Evolutionary conservation across 2,797 vertebrate species (phyloP).

Genomic region (Rhynchonycteris naso): DNA sequence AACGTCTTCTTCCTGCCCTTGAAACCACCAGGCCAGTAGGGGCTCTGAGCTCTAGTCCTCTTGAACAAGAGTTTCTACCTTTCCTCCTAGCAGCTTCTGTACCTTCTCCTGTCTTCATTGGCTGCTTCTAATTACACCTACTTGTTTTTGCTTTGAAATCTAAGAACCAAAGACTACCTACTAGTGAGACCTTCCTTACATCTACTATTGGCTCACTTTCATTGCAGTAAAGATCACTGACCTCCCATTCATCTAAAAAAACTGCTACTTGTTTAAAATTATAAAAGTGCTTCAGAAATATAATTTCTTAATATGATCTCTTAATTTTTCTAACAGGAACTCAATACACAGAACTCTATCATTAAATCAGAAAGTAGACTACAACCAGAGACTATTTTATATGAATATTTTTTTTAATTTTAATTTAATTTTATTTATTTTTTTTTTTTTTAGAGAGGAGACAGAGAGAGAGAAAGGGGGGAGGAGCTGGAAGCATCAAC

Average conservation of each 20-base stretch:
- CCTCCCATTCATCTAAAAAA: not conserved
- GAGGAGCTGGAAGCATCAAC: too few relatives aligned
- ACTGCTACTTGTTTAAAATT: not conserved
- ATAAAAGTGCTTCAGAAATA: not conserved
- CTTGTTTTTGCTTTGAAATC: not conserved
- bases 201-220: not conserved
- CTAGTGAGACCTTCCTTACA: not conserved
- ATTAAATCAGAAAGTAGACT: not conserved
- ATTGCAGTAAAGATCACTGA: not conserved
- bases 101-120: not conserved
- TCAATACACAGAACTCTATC: not conserved
- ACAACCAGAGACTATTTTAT: not conserved
- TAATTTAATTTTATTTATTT: too few relatives aligned
- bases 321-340: not conserved
- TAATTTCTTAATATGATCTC: not conserved
- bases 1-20: not conserved
- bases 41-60: not conserved
- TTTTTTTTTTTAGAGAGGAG: too few relatives aligned
- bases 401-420: not conserved
- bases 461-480: too few relatives aligned
- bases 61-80: not conserved
- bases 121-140: not conserved
- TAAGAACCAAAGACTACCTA: slow-evolving; percentile 12
- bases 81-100: not conserved
- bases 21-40: not conserved